Base-by-base conservation (phyloP, 2,797 vertebrate genomes). In the Sebastolobus altivelis region DNA sequence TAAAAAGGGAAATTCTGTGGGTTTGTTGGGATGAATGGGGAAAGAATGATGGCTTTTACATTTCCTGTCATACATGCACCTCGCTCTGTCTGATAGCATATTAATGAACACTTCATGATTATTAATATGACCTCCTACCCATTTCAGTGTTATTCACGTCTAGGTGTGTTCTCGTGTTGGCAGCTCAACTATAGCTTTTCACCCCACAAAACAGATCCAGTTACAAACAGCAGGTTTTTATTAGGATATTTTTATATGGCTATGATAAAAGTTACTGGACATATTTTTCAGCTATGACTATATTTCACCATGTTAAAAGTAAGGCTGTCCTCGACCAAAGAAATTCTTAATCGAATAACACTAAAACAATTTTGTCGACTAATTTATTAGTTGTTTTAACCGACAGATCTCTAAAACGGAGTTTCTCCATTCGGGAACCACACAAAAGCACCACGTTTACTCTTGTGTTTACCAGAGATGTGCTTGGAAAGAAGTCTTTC, bases 21-120 rank as follows among this genome's bases (percentile, higher is more conserved):
- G 83, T 84, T 84, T 86, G 81, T 81, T 86, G 75, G 56, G 40
- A 61, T 18, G 10, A 80, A 88, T 65, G 70, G 62, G 27, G 59
- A 84, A 77, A 18, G 43, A 77, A 69, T 37, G 69, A 80, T 27
- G 61, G 66, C 81, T 77, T 85, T 38, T 49, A 75, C 72, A 72
- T 77, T 70, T 75, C 70, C 35, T 52, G 22, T 33, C 54, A 80
- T 40, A 16, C 25, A 65, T 29, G 52, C 35, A 60, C 9, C 22
- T 38, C 25, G 6, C 33, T 69, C 46, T 58, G 38, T 29, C 25
- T 29, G 37, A 10, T 38, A 31, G 62, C 12, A 70, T 72, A 73
- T 60, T 68, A 65, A 65, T 61, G 35, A 66, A 20, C 10, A 46
- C 38, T 67, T 40, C 75, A 62, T 13, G n/a, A 37, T 46, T 10